phyloP scores from a whole-genome alignment of 2,888 invertebrate genomes.

The Plebejus argus region DNA sequence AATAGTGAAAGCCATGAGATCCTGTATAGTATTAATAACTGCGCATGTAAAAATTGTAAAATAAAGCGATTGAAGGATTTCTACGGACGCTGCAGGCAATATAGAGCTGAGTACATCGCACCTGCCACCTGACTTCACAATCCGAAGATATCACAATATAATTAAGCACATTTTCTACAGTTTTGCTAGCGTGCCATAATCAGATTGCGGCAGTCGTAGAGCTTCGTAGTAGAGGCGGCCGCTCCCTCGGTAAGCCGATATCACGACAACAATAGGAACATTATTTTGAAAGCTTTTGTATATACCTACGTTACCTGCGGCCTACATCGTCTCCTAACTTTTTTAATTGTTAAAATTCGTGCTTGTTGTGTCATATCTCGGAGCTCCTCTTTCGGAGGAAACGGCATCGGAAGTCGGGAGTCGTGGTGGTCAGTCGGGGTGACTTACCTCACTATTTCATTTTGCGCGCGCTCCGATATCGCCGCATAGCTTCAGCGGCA shows the following conservation, averaged over 20 bases:
- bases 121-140: conserved; percentile 2
- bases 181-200: conserved; percentile 74
- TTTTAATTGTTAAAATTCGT: not conserved
- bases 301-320: not conserved
- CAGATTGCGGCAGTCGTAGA: conserved; percentile 77
- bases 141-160: conserved; percentile 31
- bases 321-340: not conserved
- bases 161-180: conserved; percentile 50
- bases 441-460: conserved; percentile 77
- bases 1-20: not conserved
- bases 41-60: conserved; percentile 3
- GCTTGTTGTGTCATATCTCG: not conserved
- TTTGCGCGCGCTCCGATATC: conserved; percentile 58
- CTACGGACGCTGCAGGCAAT: not conserved
- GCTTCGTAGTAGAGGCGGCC: conserved; percentile 69
- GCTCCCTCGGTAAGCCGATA: conserved; percentile 60
- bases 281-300: not conserved
- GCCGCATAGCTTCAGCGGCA: conserved; percentile 61
- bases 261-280: conserved; percentile 28
- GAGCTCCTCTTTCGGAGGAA: not conserved
- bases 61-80: not conserved
- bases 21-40: not conserved
- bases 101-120: not conserved
- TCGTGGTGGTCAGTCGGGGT: conserved; percentile 31
- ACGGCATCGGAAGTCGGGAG: not conserved